Conservation (phyloP, 1,140 invertebrate genomes). For the Caligus rogercresseyi region DNA sequence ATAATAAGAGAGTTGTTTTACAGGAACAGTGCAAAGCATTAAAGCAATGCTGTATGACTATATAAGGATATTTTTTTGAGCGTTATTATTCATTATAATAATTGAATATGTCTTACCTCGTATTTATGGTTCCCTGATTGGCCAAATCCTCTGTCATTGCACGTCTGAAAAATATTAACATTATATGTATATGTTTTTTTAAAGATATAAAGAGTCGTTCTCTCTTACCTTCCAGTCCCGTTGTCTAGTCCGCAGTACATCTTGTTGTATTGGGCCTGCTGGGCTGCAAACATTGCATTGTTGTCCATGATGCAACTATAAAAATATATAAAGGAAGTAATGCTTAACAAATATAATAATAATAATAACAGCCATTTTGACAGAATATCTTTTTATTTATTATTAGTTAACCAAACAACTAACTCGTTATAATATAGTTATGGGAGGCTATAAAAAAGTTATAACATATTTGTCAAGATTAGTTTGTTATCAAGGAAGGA, state of each 20-base stretch:
- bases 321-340: not conserved
- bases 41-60: too few species aligned
- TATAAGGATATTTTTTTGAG: too few species aligned
- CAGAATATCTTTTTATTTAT: not conserved
- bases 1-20: too few species aligned
- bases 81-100: not conserved
- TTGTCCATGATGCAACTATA: conserved; percentile 20
- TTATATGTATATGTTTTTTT: not conserved
- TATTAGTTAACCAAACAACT: not conserved
- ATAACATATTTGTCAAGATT: too few species aligned
- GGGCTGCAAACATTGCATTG: conserved; percentile 17
- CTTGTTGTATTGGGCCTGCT: conserved; percentile 12
- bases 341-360: not conserved
- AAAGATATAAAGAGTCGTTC: not conserved
- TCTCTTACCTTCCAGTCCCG: conserved; percentile 7
- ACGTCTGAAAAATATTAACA: not conserved
- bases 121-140: not conserved
- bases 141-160: not conserved
- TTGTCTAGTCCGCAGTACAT: conserved; percentile 10
- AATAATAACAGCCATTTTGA: too few species aligned
- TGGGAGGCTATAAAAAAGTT: not conserved
- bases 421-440: not conserved
- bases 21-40: too few species aligned
- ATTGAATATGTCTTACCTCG: not conserved
- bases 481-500: too few species aligned